Base-by-base conservation (phyloP, 1,140 invertebrate species). In the Brachionus sp. region DNA sequence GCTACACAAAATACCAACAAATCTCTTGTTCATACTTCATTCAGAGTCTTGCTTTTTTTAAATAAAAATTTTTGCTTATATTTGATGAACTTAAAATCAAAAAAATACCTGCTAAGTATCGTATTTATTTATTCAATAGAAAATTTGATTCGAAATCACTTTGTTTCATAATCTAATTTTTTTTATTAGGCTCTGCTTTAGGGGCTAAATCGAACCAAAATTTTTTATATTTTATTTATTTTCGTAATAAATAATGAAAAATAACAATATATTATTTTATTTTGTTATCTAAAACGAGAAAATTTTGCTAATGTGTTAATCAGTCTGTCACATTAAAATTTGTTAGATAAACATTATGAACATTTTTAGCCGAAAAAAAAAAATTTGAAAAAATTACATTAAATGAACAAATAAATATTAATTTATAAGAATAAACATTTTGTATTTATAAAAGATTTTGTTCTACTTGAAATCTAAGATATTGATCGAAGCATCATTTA, bases 81-180 rank as follows among this genome's bases (percentile, higher is more conserved):
- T 57, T 19, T 70, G 33, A 70, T 70, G 66, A 70, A 70, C 66
- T 70, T 70, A 35, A 39, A 37, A 39, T 57, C 0, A 39, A 37
- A 70, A 70, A 35, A 70, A 70, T 70, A 70, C 66, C 66, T 70
- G 66, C 66, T 39, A 70, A 70, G 66, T 70, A 19, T 35, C n/a
- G 37, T 39, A 70, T 39, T 70, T 70, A 70, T 70, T 70, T 70
- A 70, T 70, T 70, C 35, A 35, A 66, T 35, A 66, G 29, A 66
- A 13, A 19, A 39, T 37, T 70, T 16, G 35, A 70, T 39, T 70
- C 12, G 16, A 37, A 39, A 39, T 70, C 29, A 39, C 35, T 70
- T 37, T 70, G 16, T 39, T 37, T 70, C 66, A 16, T 70, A 19
- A 37, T 19, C 50, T 19, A n/a, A 19, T 70, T 37, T 70, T 25